Evolutionary conservation across 2,797 vertebrate species (phyloP), one percentile per base, ranked within the genome.

Genomic region (Rhinichthys osculus): DNA sequence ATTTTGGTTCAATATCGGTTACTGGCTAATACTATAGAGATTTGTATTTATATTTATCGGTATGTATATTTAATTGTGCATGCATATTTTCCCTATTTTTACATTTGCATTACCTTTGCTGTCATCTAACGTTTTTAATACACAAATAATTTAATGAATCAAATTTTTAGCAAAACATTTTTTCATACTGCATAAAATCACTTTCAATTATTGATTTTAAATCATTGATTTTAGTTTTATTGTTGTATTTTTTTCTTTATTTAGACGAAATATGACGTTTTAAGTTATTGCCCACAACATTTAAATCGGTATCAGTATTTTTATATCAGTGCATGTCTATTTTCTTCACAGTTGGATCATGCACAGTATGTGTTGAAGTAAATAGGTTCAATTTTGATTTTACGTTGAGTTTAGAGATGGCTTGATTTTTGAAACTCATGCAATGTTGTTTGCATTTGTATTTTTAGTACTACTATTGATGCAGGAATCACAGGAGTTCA

Each of bases 381-480:
- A 77, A 77, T 5, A 1, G 33, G 76, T 57, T 54, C 0, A 6
- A 57, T 78, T 57, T 57, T 16, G 21, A 59, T 59, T 78, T 78
- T 23, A n/a, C 27, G 52, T 27, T 17, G 54, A 78, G 54, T 62
- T 78, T 19, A 33, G 44, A 33, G 13, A 47, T n/a, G 16, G 16
- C 50, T 57, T 38, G 66, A 71, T 81, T 70, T 27, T 42, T 74
- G 21, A 74, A 11, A 38, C 21, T 0, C 11, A 6, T 38, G 35
- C 5, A 21, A 16, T 44, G n/a, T n/a, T 83, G 40, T 83, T 76
- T 66, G 57, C 10, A 54, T 84, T 78, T 57, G 47, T 52, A 38
- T 84, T 78, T 69, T 23, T 84, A 44, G n/a, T 57, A 2, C 19
- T 30, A 23, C 47, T 7, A 70, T 70, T 33, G 77, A 54, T 78